phyloP scores from a whole-genome alignment of 2,888 invertebrate genomes.

The Quadroppia sp. region DNA sequence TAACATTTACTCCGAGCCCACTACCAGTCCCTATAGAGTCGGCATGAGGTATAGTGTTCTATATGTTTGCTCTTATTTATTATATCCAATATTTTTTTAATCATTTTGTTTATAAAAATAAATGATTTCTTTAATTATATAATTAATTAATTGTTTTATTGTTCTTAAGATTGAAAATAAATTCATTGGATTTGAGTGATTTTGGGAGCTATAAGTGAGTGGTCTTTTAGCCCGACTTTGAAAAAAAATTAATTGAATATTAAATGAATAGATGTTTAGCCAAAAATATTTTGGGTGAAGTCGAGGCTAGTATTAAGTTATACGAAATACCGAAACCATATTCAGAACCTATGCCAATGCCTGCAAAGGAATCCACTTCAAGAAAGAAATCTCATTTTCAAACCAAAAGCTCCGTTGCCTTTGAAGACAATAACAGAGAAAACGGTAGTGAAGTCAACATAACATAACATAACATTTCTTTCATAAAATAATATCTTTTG shows the following conservation, averaged over 20 bases:
- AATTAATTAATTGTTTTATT: neutral
- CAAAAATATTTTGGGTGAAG: conserved; percentile 88
- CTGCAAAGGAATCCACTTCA: neutral
- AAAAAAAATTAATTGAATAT: too few relatives aligned
- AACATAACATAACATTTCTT: neutral
- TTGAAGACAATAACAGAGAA: conserved; percentile 20
- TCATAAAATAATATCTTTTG: neutral
- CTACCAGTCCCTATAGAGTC: conserved; percentile 76
- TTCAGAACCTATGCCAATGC: neutral
- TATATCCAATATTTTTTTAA: neutral
- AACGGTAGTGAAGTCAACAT: neutral
- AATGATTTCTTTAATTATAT: neutral
- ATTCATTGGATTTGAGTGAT: conserved; percentile 7
- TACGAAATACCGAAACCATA: conserved; percentile 58
- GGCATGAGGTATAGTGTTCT: conserved; percentile 66
- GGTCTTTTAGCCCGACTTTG: too few relatives aligned
- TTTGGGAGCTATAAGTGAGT: conserved; percentile 27
- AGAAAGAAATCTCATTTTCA: neutral
- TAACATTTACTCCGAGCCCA: conserved; percentile 57
- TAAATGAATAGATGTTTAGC: conserved; percentile 82
- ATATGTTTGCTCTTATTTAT: neutral
- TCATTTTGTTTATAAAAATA: neutral
- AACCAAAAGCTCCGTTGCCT: conserved; percentile 24
- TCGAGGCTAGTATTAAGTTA: conserved; percentile 83
- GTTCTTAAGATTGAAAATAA: conserved; percentile 31